phyloP scores from a whole-genome alignment of 2,113 vertebrate genomes.

The Promerops cafer region DNA sequence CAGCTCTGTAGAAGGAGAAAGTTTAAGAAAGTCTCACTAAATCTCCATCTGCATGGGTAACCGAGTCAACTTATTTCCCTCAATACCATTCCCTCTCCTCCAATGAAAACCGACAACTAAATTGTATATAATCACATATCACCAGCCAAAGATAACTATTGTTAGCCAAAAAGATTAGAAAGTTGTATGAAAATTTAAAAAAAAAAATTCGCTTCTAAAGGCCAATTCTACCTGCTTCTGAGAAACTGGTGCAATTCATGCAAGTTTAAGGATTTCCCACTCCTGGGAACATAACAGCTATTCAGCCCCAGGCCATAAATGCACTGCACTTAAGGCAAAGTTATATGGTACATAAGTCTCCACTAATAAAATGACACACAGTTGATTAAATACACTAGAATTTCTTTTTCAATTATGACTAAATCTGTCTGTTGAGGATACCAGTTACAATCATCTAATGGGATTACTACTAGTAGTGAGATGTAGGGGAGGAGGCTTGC shows the following conservation, averaged over 20 bases:
- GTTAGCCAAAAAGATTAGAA: neutral
- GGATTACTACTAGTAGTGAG: neutral
- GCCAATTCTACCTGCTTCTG: neutral
- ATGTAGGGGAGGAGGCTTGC: neutral
- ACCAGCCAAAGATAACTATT: neutral
- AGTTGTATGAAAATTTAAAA: neutral
- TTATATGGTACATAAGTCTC: neutral
- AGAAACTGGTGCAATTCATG: neutral
- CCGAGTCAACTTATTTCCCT: neutral
- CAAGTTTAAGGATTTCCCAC: neutral
- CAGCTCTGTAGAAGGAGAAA: neutral
- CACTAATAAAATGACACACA: neutral
- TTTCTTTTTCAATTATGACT: neutral
- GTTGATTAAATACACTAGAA: neutral
- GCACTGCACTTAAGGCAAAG: neutral
- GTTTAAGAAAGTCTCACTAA: neutral
- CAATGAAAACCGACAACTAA: neutral
- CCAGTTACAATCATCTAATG: slow-evolving; percentile 21
- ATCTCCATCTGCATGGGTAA: neutral
- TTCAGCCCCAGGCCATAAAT: neutral
- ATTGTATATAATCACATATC: neutral
- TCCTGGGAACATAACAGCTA: neutral
- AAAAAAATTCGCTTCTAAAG: neutral
- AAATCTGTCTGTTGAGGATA: neutral
- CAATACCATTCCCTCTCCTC: neutral